Evolutionary conservation across 2,888 invertebrate species (phyloP), one percentile per base, ranked within the genome.

Genomic region (Drosophila lacicola): DNA sequence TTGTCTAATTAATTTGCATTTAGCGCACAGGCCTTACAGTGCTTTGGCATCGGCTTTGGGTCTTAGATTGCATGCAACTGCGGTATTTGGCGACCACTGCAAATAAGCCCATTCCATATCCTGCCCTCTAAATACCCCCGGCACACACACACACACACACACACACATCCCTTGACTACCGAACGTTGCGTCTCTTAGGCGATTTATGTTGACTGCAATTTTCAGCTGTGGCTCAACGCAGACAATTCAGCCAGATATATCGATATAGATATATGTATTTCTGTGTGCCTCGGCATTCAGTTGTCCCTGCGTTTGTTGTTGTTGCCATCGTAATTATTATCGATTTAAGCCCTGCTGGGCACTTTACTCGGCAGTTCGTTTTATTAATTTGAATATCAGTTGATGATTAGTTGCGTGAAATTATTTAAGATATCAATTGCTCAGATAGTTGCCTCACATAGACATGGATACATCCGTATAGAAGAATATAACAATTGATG

Each of bases 1-100:
- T 75, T 70, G 66, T 73, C 75, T 82, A 82, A 80, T 80, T 82
- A 82, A 82, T 80, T 82, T 82, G 73, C 73, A 82, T 76, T 82
- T 78, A 76, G 70, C 63, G 58, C 64, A 70, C 68, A 58, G 68
- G 68, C 56, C 55, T 74, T 34, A 62, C 58, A 69, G 51, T 55
- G 57, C 63, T 61, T 54, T 54, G 49, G 57, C 47, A 62, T 45
- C 45, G 65, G 63, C 64, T 74, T 67, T 74, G 37, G 34, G 45
- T 70, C 55, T 58, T 63, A 67, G 79, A 46, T 58, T 51, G 57
- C 55, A 39, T 47, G 63, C 78, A 77, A 62, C 74, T 78, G 78
- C 74, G 78, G 61, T 68, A 68, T 68, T 78, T 68, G 47, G 58
- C 60, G 65, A 56, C 50, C 61, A 70, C 45, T 21, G 33, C 29